Evolutionary conservation across 92 coral and sea anemone species (phyloP), one percentile per base, ranked within the genome.

Genomic region (Palythoa grandiflora): DNA sequence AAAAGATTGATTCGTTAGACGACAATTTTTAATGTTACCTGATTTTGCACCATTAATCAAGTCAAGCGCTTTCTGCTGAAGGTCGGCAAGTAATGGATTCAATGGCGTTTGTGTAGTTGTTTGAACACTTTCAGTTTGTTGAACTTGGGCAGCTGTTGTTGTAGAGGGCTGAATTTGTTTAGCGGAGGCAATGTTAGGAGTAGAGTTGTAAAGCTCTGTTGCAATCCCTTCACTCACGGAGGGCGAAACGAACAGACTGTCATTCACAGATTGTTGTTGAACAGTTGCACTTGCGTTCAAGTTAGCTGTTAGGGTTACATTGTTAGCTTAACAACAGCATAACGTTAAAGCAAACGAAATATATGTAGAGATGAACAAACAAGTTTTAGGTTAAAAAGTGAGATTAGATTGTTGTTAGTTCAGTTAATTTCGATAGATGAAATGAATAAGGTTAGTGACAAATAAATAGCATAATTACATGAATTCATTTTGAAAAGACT

Each of bases 81-180:
- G 71, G 11, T 48, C 61, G n/a, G 59, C 75, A 8, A 81, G 6
- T 66, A 40, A 11, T 16, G 86, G 86, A 44, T 81, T 50, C 73
- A 70, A 12, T 20, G 85, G 44, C 8, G 38, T 2, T 6, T 36
- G 17, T 51, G 51, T 3, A 12, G 21, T 44, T n/a, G 76, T 48
- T 37, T 66, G n/a, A 11, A 15, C 86, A 28, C 19, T 81, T 66
- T 48, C 9, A 48, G 86, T 81, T 44, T 81, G 63, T 35, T 81
- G 86, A 47, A 68, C 76, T 17, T 60, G 84, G 48, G 35, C 57
- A 40, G 47, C 11, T 3, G 61, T 66, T 14, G 19, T 38, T 48
- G 75, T 17, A 40, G 86, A 68, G 59, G 85, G 85, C 5, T 63
- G 72, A 44, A 80, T 44, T 44, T 44, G 50, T 44, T 44, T 38